A percentile compares a stretch with the other conserved stretches of the same genome.
These are phyloP conservation scores for Nebria ingens DNA, from an alignment of 1,140 invertebrate species.

Conservation along the genomic window DNA sequence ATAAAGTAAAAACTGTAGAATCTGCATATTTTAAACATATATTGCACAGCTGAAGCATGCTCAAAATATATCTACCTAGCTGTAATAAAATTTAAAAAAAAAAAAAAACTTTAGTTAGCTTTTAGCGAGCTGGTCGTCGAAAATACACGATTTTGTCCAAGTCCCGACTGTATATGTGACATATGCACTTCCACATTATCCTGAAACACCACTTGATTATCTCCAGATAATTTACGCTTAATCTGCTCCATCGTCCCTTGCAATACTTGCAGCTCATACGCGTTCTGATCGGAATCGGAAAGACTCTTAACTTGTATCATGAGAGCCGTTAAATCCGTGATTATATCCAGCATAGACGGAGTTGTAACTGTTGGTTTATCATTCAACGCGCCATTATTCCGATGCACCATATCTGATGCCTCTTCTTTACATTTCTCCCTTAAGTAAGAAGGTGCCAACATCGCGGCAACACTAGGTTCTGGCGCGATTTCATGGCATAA, in stretches of 20 bases:
- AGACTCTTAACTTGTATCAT: conserved; percentile 90
- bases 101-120: not conserved
- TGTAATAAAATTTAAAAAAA: not conserved
- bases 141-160: conserved; percentile 39
- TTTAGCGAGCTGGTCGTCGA: not conserved
- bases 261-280: conserved; percentile 84
- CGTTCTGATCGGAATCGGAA: conserved; percentile 79
- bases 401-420: conserved; percentile 68
- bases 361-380: conserved; percentile 44
- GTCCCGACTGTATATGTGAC: conserved; percentile 80
- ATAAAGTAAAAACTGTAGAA: not conserved
- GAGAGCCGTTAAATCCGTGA: conserved; percentile 80
- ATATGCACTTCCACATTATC: conserved; percentile 86
- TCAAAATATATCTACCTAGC: not conserved
- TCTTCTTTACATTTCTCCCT: conserved; percentile 78
- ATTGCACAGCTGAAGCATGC: conserved; percentile 1
- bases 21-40: not conserved
- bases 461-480: conserved; percentile 75
- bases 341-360: conserved; percentile 58
- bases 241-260: conserved; percentile 88
- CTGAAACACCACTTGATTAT: conserved; percentile 77
- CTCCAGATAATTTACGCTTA: conserved; percentile 61
- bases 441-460: conserved; percentile 78
- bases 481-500: conserved; percentile 80
- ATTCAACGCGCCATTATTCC: conserved; percentile 53